phyloP scores from a whole-genome alignment of 2,888 invertebrate genomes.

The Mythimna vitellina region DNA sequence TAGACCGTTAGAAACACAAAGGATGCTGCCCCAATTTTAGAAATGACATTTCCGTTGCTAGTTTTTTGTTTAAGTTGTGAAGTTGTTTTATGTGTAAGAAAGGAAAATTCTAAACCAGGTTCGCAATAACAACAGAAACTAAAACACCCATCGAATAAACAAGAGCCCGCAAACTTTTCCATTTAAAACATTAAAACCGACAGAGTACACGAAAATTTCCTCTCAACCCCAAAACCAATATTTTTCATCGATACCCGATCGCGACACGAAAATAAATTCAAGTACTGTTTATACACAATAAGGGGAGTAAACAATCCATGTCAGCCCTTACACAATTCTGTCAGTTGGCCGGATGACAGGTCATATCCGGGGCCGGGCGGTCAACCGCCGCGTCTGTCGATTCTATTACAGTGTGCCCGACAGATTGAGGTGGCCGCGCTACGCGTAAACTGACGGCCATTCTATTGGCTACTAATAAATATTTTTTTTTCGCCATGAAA shows the following conservation, averaged over 20 bases:
- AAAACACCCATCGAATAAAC: constrained; percentile 21
- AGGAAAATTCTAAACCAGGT: not conserved
- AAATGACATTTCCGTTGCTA: not conserved
- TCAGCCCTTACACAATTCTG: constrained; percentile 79
- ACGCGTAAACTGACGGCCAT: constrained; percentile 67
- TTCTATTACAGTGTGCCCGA: constrained; percentile 85
- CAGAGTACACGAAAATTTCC: constrained; percentile 49
- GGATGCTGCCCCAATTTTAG: not conserved
- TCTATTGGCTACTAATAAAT: constrained; percentile 59
- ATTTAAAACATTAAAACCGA: constrained; percentile 44
- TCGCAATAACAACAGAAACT: constrained; percentile 3
- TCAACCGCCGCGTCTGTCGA: constrained; percentile 82
- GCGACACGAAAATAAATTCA: constrained; percentile 68
- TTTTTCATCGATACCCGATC: constrained; percentile 65
- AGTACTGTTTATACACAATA: constrained; percentile 81
- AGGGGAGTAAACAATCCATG: constrained; percentile 78
- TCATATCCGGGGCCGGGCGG: constrained; percentile 83
- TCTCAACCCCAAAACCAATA: constrained; percentile 56
- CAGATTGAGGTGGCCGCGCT: constrained; percentile 81
- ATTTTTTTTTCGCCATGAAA: constrained; percentile 47
- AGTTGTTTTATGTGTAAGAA: not conserved
- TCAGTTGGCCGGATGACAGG: constrained; percentile 85
- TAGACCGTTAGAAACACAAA: constrained; percentile 34
- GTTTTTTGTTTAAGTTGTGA: not conserved
- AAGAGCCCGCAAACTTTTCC: constrained; percentile 40